A percentile compares a stretch with the other conserved stretches of the same genome.
These are phyloP conservation scores for Gibbula magus DNA, from an alignment of 2,888 invertebrate genomes.

Conservation along the genomic window DNA sequence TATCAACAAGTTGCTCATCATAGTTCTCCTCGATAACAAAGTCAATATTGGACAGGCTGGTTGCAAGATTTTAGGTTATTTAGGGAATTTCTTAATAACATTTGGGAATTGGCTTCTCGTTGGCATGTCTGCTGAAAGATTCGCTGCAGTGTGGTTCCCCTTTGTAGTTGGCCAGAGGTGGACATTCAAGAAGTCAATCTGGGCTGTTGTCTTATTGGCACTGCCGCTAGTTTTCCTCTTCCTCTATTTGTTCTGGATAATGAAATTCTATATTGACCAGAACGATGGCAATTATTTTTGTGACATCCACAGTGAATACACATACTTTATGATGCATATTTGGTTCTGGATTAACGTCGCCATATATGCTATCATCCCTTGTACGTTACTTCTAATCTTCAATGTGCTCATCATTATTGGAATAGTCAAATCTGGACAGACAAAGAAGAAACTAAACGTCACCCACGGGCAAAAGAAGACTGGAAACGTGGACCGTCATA, in stretches of 20 bases:
- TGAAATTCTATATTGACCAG: slow-evolving; percentile 6
- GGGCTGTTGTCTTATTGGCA: background rate
- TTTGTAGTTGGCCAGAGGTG: slow-evolving; percentile 20
- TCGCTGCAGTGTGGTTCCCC: slow-evolving; percentile 29
- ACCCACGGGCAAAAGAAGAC: background rate
- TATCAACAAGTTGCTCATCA: slow-evolving; percentile 32
- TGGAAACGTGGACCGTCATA: background rate
- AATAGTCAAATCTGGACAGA: slow-evolving; percentile 32
- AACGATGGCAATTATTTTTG: background rate
- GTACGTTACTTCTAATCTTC: slow-evolving; percentile 32
- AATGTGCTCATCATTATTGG: slow-evolving; percentile 36
- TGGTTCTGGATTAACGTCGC: slow-evolving; percentile 42
- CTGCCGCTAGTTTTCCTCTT: background rate
- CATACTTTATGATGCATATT: slow-evolving; percentile 11
- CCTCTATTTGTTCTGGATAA: slow-evolving; percentile 27
- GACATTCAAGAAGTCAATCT: slow-evolving; percentile 26
- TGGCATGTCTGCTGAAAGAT: slow-evolving; percentile 38
- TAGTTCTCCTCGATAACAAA: slow-evolving; percentile 29
- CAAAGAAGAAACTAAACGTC: background rate
- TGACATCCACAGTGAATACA: background rate
- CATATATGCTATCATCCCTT: slow-evolving; percentile 40
- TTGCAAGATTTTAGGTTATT: slow-evolving; percentile 34
- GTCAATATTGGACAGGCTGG: slow-evolving; percentile 30
- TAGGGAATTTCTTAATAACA: slow-evolving; percentile 29
- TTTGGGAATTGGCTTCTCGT: slow-evolving; percentile 46